A percentile compares a stretch with the other conserved stretches of the same genome.
Conservation (phyloP, 2,797 vertebrate species). For the Cynopterus sphinx region DNA sequence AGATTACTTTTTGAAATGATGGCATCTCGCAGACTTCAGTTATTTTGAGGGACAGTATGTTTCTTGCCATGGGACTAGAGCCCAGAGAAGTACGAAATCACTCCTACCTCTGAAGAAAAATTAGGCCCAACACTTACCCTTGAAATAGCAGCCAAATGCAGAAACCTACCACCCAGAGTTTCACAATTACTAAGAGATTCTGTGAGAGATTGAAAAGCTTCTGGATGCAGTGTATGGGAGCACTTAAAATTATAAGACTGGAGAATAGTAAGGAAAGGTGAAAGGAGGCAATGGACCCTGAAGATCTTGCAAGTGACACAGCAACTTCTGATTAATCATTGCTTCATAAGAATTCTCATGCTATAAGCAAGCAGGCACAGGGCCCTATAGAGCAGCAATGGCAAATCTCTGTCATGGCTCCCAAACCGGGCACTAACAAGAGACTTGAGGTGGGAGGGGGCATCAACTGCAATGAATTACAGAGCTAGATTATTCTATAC, state of each 20-base stretch:
- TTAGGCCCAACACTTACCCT: neutral
- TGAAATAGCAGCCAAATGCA: neutral
- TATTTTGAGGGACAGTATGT: neutral
- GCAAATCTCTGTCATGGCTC: constrained; percentile 2
- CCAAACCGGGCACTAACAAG: neutral
- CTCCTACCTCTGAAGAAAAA: constrained; percentile 11
- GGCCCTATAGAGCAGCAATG: neutral
- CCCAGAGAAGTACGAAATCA: neutral
- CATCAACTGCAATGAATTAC: neutral
- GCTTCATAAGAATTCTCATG: constrained; percentile 20
- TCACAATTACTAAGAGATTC: neutral
- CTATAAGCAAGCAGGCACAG: constrained; percentile 25
- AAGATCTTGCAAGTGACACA: neutral
- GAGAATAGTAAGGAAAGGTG: neutral
- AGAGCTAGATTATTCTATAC: constrained; percentile 11
- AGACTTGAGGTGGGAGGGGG: neutral
- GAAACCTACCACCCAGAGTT: constrained; percentile 13
- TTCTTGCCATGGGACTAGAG: neutral
- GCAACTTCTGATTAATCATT: neutral
- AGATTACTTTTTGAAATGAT: neutral
- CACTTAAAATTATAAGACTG: neutral
- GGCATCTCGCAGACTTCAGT: neutral
- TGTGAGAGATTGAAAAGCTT: neutral
- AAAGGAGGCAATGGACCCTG: constrained; percentile 4
- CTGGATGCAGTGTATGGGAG: neutral